A percentile compares a stretch with the other conserved stretches of the same genome.
Evolutionary conservation across 2,888 invertebrate species (phyloP).

Genomic region (Mythimna lalbum): DNA sequence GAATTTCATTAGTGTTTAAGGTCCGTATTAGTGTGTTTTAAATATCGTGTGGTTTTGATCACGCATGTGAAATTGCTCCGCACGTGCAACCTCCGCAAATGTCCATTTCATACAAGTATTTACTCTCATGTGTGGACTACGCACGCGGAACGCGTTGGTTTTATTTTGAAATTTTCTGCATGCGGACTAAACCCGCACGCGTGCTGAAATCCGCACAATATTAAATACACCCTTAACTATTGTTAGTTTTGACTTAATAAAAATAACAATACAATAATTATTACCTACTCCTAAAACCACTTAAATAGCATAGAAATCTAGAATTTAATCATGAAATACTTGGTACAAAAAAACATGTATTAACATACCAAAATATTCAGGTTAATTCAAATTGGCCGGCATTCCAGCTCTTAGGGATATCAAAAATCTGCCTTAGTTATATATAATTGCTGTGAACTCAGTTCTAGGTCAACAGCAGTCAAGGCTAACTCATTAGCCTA

Average conservation of each 20-base stretch:
- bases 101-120: too few species aligned
- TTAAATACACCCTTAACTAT: too few species aligned
- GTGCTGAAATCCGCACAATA: too few species aligned
- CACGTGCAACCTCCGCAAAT: too few species aligned
- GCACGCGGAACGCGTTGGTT: too few species aligned
- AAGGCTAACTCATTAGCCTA: constrained; percentile 62
- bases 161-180: too few species aligned
- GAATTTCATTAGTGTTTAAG: too few species aligned
- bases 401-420: constrained; percentile 26
- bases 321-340: constrained; percentile 22
- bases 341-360: constrained; percentile 27
- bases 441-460: constrained; percentile 53
- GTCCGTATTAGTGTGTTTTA: too few species aligned
- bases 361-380: constrained; percentile 38
- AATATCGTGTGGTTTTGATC: too few species aligned
- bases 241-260: neutral
- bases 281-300: neutral
- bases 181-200: too few species aligned
- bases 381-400: constrained; percentile 30
- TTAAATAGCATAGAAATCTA: neutral
- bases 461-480: constrained; percentile 53
- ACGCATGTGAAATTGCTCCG: too few species aligned
- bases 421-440: constrained; percentile 52
- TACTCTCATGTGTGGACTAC: too few species aligned
- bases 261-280: neutral